Evolutionary conservation across 2,888 invertebrate species (phyloP), one percentile per base, ranked within the genome.

Genomic region (Corythucha ciliata): DNA sequence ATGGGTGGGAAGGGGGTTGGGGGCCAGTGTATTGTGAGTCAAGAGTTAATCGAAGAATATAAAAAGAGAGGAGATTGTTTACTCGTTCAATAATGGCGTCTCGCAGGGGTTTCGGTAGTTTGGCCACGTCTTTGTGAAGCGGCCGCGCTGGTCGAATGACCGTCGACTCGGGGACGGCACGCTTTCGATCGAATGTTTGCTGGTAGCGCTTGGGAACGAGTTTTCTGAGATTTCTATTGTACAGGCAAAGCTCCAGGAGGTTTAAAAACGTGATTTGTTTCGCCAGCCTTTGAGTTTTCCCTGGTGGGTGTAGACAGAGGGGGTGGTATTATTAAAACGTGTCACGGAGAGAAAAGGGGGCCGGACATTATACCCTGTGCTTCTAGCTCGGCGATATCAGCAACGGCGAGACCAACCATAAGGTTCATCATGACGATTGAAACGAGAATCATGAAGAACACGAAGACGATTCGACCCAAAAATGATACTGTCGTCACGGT

Each of bases 351-450:
- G n/a, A n/a, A n/a, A n/a, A n/a, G n/a, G n/a, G n/a, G n/a, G n/a
- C n/a, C n/a, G n/a, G n/a, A n/a, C n/a, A n/a, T n/a, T 20, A 8
- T 27, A 36, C 73, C 53, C 34, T 75, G 67, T 1, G 74, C 64
- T 66, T 76, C 75, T 52, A 78, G 66, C 56, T 72, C 73, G 46
- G 72, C 74, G 2, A 76, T 75, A 56, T 77, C 77, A 53, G 73
- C 77, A 1, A 77, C 77, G 12, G 77, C 76, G 12, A 77, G 71
- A 64, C 77, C 77, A 0, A 77, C 73, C 61, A 77, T 67, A 36
- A 77, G 64, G 61, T 77, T 77, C 75, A 77, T 76, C 12, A 77
- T 65, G 0, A 77, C 75, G 39, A 77, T 74, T 5, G 75, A 72
- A 29, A 75, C 75, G 53, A 76, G 60, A 24, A 77, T 67, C 0